phyloP scores from a whole-genome alignment of 2,888 invertebrate genomes.

The Trissonchulus sp. region DNA sequence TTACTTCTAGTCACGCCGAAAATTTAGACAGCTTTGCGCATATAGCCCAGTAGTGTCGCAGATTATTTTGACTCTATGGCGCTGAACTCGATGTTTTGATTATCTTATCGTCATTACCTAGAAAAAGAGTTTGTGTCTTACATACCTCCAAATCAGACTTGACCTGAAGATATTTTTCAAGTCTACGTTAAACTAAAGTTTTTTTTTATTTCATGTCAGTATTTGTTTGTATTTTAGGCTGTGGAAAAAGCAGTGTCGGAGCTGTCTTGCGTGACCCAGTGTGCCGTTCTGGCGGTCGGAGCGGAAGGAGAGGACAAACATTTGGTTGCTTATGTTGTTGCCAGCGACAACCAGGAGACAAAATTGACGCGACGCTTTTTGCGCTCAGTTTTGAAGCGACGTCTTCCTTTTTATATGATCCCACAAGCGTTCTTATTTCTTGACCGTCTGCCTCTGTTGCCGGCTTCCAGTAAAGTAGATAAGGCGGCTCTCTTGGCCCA shows the following conservation, averaged over 20 bases:
- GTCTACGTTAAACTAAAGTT: constrained; percentile 1
- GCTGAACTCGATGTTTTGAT: no score
- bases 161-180: no score
- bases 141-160: no score
- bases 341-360: constrained; percentile 40
- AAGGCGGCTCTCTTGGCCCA: constrained; percentile 51
- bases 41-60: no score
- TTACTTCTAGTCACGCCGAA: no score
- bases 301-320: constrained; percentile 55
- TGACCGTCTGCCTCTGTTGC: constrained; percentile 53
- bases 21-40: no score
- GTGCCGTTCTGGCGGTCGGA: constrained; percentile 53
- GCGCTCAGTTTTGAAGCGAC: constrained; percentile 52
- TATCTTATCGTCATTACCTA: no score
- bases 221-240: constrained; percentile 45
- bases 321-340: constrained; percentile 54
- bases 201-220: not conserved
- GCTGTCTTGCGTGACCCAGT: constrained; percentile 49
- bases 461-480: constrained; percentile 54
- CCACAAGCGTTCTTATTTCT: constrained; percentile 54
- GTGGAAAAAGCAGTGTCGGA: constrained; percentile 54
- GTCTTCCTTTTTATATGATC: constrained; percentile 56
- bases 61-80: no score
- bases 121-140: no score
- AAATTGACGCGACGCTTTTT: constrained; percentile 50